Evolutionary conservation across 2,888 invertebrate genomes (phyloP), one percentile per base, ranked within the genome.

Genomic region (Microplitis deprimator): DNA sequence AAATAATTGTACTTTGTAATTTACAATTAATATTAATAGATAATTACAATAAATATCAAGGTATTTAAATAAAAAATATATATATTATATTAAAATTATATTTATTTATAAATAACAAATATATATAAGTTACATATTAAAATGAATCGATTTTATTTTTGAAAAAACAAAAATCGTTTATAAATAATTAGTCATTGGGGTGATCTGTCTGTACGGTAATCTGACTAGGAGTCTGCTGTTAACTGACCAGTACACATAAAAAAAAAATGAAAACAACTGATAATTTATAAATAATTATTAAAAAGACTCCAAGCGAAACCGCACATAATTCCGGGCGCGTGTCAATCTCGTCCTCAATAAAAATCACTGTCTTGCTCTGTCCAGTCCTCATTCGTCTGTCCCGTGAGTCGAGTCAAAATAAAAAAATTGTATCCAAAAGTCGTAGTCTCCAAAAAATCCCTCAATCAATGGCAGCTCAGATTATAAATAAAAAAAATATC

Each of bases 41-140:
- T 8, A 16, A 41, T 50, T 29, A 10, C 13, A 29, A 41, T 7
- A 67, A 73, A 75, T 67, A 80, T 77, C 16, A 78, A 79, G 50
- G 79, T 78, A 71, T 73, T 78, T 80, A 68, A 81, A 81, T 77
- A 80, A 67, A 64, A 67, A 78, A 61, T 77, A 77, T 17, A 77
- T 17, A 79, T 79, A 71, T 81, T 79, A 75, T 84, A 78, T 79
- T 79, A 79, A 80, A 80, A 81, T 85, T 84, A 84, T 81, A 81
- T 84, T 86, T 86, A 86, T 86, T 85, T 84, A 87, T 86, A 87
- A 86, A 87, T 86, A 86, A 85, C 84, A 84, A 81, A 86, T 86
- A 83, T 86, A 83, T 81, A 87, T 87, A 87, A 87, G 85, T 87
- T 87, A 87, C 85, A 85, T 82, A 84, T 69, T 70, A 69, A 75